Conservation (phyloP, 2,113 vertebrate genomes). For the Oreotrochilus melanogaster region DNA sequence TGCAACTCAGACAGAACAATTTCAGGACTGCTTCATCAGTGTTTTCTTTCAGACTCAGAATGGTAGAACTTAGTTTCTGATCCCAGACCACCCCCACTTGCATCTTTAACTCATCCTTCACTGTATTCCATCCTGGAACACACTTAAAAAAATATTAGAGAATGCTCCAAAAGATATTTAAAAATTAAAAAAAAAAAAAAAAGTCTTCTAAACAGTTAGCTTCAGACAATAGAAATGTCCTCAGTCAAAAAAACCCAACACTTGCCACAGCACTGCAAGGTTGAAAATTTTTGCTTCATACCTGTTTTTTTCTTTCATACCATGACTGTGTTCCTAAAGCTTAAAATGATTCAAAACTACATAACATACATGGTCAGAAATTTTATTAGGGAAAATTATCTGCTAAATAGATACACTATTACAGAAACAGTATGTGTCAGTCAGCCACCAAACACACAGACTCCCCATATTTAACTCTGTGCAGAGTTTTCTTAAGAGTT, state of each 20-base stretch:
- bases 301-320: not conserved
- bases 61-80: not conserved
- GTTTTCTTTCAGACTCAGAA: not conserved
- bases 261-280: not conserved
- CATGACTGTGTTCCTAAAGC: not conserved
- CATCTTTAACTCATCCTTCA: not conserved
- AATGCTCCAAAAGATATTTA: not conserved
- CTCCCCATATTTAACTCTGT: not conserved
- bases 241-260: not conserved
- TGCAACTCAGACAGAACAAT: not conserved
- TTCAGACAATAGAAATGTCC: not conserved
- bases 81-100: not conserved
- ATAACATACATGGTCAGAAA: not conserved
- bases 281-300: not conserved
- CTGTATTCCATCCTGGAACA: not conserved
- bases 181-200: not conserved
- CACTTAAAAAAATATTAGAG: not conserved
- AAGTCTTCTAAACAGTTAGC: not conserved
- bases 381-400: not conserved
- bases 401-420: not conserved
- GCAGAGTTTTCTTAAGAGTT: constrained; percentile 9
- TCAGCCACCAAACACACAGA: not conserved
- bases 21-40: not conserved
- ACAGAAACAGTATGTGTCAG: not conserved
- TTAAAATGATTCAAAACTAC: not conserved